Percentiles rank a stretch among this genome's conserved stretches.
These are phyloP conservation scores for Euplexia lucipara DNA, from an alignment of 2,888 invertebrate genomes.

Conservation along the genomic window DNA sequence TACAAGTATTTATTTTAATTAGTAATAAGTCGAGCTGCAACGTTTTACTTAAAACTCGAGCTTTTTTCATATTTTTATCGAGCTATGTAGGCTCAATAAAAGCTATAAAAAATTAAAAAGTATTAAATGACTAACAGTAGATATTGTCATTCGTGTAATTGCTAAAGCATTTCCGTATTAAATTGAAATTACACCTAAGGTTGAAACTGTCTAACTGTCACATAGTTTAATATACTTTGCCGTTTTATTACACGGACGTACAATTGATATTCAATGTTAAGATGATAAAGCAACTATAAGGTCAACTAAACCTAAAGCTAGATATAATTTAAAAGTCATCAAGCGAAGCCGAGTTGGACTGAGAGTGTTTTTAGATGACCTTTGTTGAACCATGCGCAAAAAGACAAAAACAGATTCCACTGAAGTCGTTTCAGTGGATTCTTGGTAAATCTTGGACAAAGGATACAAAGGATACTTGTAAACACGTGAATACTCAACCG, in stretches of 20 bases:
- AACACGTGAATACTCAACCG: conserved; percentile 25
- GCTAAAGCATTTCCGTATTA: too few species aligned
- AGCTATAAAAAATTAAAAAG: too few species aligned
- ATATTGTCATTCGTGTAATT: too few species aligned
- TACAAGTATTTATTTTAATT: not conserved
- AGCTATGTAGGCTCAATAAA: too few species aligned
- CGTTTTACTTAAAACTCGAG: too few species aligned
- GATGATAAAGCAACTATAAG: not conserved
- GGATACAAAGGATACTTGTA: conserved; percentile 45
- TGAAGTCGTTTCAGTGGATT: conserved; percentile 43
- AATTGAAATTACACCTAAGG: too few species aligned
- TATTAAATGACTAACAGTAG: too few species aligned
- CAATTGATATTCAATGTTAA: not conserved
- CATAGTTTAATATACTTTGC: too few species aligned
- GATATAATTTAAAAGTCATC: conserved; percentile 16
- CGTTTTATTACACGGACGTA: too few species aligned
- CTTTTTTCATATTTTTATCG: too few species aligned
- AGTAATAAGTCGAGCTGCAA: not conserved
- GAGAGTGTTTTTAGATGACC: conserved; percentile 43
- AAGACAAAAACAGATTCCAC: conserved; percentile 47
- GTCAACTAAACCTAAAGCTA: not conserved
- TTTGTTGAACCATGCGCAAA: conserved; percentile 43
- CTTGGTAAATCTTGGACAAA: conserved; percentile 46
- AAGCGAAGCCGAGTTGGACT: conserved; percentile 4
- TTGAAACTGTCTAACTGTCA: too few species aligned